A percentile compares a stretch with the other conserved stretches of the same genome.
These are phyloP conservation scores for Halictus rubicundus DNA, from an alignment of 1,140 invertebrate species.

Conservation along the genomic window DNA sequence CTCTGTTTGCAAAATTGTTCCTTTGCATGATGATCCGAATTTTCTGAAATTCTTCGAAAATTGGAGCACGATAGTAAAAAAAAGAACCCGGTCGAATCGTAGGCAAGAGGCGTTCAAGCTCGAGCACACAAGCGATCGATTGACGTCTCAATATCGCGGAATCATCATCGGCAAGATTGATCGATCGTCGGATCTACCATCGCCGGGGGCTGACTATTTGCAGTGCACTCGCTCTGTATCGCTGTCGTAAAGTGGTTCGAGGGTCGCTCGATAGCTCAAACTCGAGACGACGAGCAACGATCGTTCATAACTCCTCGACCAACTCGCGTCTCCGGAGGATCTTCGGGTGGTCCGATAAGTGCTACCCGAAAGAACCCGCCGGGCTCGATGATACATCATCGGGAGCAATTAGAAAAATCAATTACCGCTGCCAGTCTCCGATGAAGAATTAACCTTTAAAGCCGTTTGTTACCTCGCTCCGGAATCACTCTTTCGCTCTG, in stretches of 20 bases:
- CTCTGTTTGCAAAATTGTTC: no score
- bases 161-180: conserved; percentile 27
- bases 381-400: background rate
- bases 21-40: no score
- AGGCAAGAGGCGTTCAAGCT: background rate
- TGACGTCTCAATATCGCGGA: conserved; percentile 44
- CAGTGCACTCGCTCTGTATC: conserved; percentile 13
- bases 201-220: background rate
- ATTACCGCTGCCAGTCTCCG: background rate
- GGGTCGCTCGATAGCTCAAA: conserved; percentile 18
- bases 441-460: background rate
- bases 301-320: background rate
- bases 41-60: no score
- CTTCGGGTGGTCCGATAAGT: background rate
- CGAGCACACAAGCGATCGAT: background rate
- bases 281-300: background rate
- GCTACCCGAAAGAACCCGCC: background rate
- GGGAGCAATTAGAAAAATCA: conserved; percentile 21
- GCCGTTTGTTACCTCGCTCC: background rate
- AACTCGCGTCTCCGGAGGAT: background rate
- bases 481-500: no score
- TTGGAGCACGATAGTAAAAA: background rate
- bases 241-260: conserved; percentile 24
- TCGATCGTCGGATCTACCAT: conserved; percentile 15
- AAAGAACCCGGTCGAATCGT: background rate